Percentiles rank a stretch among this genome's conserved stretches.
phyloP scores from a whole-genome alignment of 2,113 vertebrate genomes.

The Cavia porcellus region DNA sequence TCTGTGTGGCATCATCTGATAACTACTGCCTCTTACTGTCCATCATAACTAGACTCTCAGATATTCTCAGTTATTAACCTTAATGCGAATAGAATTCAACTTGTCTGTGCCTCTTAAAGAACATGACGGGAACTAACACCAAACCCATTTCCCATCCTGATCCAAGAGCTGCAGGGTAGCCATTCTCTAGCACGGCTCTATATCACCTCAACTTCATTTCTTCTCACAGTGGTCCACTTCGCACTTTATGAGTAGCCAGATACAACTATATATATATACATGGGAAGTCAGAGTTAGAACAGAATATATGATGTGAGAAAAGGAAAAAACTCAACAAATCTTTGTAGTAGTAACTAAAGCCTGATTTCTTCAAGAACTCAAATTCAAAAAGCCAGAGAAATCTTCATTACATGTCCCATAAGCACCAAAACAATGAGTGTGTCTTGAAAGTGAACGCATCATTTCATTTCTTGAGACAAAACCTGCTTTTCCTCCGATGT shows the following conservation, averaged over 20 bases:
- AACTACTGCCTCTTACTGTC: not conserved
- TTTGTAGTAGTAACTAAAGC: not conserved
- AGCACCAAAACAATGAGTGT: not conserved
- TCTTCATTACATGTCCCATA: not conserved
- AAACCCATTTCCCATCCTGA: not conserved
- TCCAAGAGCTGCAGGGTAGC: not conserved
- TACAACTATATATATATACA: not conserved
- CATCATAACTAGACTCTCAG: not conserved
- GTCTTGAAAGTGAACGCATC: not conserved
- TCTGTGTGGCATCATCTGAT: not conserved
- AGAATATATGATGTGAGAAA: not conserved
- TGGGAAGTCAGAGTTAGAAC: not conserved
- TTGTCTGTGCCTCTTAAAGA: not conserved
- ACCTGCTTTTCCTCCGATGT: not conserved
- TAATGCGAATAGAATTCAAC: not conserved
- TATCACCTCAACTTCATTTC: not conserved
- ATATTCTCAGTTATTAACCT: not conserved
- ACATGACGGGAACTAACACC: not conserved
- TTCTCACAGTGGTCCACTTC: not conserved
- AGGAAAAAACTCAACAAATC: not conserved
- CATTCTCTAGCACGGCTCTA: not conserved
- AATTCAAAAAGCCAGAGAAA: not conserved
- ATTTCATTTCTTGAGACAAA: constrained; percentile 30
- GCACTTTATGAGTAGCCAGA: not conserved
- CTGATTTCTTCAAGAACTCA: not conserved